A percentile compares a stretch with the other conserved stretches of the same genome.
These are phyloP conservation scores for Diplosoma virens DNA, from an alignment of 23 tunicate genomes.

Conservation along the genomic window DNA sequence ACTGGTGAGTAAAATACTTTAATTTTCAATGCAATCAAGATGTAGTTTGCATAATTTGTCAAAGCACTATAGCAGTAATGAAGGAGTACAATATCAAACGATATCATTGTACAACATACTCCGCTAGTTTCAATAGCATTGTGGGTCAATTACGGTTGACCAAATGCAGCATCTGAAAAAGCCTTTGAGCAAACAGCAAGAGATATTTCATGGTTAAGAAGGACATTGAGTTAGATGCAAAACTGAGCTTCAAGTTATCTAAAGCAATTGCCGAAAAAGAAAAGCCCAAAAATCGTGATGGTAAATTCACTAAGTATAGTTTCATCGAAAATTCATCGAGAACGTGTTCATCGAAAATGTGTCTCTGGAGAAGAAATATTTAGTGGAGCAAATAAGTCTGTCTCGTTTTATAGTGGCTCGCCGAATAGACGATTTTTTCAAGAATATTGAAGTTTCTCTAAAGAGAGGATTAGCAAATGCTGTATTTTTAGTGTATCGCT, in stretches of 20 bases:
- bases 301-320: slow-evolving; percentile 14
- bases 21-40: too few species aligned
- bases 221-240: neutral
- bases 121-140: neutral
- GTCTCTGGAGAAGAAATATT: slow-evolving; percentile 8
- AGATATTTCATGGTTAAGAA: too few species aligned
- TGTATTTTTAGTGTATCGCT: neutral
- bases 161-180: neutral
- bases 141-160: neutral
- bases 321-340: neutral
- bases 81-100: too few species aligned
- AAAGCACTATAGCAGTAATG: neutral
- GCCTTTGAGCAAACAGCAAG: neutral
- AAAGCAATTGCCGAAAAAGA: slow-evolving; percentile 5
- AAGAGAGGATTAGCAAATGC: neutral
- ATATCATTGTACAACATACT: too few species aligned
- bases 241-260: slow-evolving; percentile 1
- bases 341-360: slow-evolving; percentile 16
- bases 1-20: too few species aligned
- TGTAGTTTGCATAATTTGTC: neutral
- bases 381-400: neutral
- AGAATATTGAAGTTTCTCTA: slow-evolving; percentile 9
- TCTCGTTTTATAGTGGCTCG: too few species aligned
- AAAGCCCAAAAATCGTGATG: neutral
- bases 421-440: slow-evolving; percentile 10